Base-by-base conservation (phyloP, 2,888 invertebrate genomes). In the Amaurobius ferox region DNA sequence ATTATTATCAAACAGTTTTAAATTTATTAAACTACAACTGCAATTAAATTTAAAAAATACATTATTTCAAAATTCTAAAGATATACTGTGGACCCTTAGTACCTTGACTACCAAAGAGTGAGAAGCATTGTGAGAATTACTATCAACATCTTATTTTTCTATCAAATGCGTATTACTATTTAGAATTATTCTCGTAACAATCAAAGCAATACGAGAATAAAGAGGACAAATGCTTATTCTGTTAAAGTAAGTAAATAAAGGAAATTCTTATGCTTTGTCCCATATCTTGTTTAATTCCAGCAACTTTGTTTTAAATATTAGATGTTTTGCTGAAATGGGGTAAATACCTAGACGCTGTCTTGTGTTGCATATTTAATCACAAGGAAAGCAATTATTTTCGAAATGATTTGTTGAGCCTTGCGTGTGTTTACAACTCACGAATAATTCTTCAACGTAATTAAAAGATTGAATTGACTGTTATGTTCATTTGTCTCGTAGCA, bases 361-460 rank as follows among this genome's bases (percentile, higher is more conserved):
- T 55, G 19, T 55, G 55, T 55, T 55, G 55, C 55, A 55, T 55
- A 55, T 55, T 55, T 55, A 55, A 55, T 55, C 55, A 55, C 23
- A 55, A 55, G 23, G 55, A 16, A 55, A 55, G 23, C 55, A 55
- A 55, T 55, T 23, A 55, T 55, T 55, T 55, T 55, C 11, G 55
- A 19, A 55, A 55, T 55, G 55, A 55, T 55, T 55, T 55, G 55
- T 23, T 3, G 55, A 55, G 23, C 5, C 55, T 55, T 55, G n/a
- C n/a, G n/a, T n/a, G n/a, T n/a, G 55, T 55, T 55, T 55, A 55
- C 55, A 55, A 23, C 19, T 55, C 55, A 23, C 23, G 23, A 19
- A 23, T 55, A 55, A 55, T 55, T 55, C 55, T 55, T 55, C 55
- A 55, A 23, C 19, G 55, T 55, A 55, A 55, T 55, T 55, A 55